These are phyloP conservation scores for Pecten maximus DNA, from an alignment of 2,888 invertebrate species.

Conservation along the genomic window DNA sequence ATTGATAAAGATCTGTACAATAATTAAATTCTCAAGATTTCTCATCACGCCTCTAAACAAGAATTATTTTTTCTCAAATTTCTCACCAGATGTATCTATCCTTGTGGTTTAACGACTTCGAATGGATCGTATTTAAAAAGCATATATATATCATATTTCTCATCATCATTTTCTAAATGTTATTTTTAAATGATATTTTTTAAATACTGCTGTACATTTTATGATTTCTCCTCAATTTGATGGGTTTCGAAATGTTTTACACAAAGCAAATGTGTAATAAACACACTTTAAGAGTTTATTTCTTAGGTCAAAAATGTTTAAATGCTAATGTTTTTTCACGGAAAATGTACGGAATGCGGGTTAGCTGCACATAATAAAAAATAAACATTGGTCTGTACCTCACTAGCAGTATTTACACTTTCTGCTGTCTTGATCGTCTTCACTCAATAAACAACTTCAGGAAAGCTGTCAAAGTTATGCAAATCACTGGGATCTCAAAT, in stretches of 20 bases:
- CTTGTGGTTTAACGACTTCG: not conserved
- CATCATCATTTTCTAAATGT: not conserved
- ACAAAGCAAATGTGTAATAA: not conserved
- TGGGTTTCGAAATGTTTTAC: not conserved
- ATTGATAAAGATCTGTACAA: conserved; percentile 23
- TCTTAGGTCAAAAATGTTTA: not conserved
- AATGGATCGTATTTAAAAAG: not conserved
- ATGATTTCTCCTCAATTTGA: not conserved
- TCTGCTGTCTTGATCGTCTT: too few relatives aligned
- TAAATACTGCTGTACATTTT: not conserved
- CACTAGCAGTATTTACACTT: too few relatives aligned
- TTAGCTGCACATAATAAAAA: too few relatives aligned
- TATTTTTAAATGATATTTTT: conserved; percentile 10
- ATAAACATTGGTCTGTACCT: too few relatives aligned
- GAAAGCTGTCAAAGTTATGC: too few relatives aligned
- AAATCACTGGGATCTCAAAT: too few relatives aligned
- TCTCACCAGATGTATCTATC: not conserved
- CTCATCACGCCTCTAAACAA: not conserved
- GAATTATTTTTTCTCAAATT: conserved; percentile 13
- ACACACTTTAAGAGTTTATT: not conserved
- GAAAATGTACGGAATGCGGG: conserved; percentile 27
- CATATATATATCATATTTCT: not conserved
- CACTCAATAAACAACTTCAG: too few relatives aligned
- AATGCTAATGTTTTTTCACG: not conserved
- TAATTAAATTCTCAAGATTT: conserved; percentile 30